Base-by-base conservation (phyloP, 2,888 invertebrate species). In the Pseudolycoriella hygida region DNA sequence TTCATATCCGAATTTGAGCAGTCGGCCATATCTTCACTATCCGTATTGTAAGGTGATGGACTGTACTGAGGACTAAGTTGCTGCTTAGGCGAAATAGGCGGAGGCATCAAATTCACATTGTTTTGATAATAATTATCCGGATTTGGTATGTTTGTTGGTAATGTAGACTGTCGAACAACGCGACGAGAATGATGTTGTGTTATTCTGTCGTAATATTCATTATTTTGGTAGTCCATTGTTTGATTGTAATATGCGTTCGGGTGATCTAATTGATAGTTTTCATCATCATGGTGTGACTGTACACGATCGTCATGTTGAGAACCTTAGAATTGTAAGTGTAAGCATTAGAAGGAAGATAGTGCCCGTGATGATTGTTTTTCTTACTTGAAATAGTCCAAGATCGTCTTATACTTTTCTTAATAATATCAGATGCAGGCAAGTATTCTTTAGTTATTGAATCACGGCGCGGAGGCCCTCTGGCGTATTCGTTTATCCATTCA, bases 331-430 rank as follows among this genome's bases (percentile, higher is more conserved):
- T 42, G 10, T 62, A 59, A n/a, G 64, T 64, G 50, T 62, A 64
- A 50, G 58, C 59, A 50, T 55, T 60, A 49, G 67, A 66, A 51
- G n/a, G n/a, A n/a, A n/a, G n/a, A n/a, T n/a, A n/a, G n/a, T n/a
- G n/a, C n/a, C 30, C 14, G 30, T 14, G 17, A 42, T 42, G 12
- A 30, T 17, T 42, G 30, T 25, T n/a, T n/a, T n/a, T n/a, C 68
- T 70, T 59, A 80, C 80, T 77, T 53, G 78, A 79, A 56, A 79
- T 78, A 47, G 79, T 80, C 78, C 78, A 79, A 49, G 79, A 78
- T 47, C 79, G 68, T 42, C 74, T 69, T 52, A 80, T 77, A 55
- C 75, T 77, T 53, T 73, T 70, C 54, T 76, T 75, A 53, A 78
- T 68, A 53, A 76, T 71, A 57, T 78, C 76, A 48, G 75, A 70